These are phyloP conservation scores for Varanus komodoensis DNA, from an alignment of 2,113 vertebrate species.

Conservation along the genomic window DNA sequence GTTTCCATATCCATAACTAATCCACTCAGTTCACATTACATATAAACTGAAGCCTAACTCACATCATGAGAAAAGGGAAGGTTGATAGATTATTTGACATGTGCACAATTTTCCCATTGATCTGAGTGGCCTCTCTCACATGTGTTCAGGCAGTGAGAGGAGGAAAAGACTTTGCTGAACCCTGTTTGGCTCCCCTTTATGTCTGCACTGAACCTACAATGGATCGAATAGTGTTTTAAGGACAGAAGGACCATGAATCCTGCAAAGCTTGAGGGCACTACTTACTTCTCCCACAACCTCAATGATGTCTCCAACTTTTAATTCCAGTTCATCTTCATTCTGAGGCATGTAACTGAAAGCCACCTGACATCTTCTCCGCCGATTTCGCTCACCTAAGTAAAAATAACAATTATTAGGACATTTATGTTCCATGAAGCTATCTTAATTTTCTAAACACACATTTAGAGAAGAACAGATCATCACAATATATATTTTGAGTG, in stretches of 20 bases:
- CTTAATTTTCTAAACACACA: constrained; percentile 50
- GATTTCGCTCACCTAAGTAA: constrained; percentile 86
- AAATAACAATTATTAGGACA: not conserved
- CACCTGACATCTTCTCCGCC: constrained; percentile 93
- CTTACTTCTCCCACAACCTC: constrained; percentile 94
- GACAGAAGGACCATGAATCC: not conserved
- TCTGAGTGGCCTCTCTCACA: not conserved
- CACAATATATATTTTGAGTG: not conserved
- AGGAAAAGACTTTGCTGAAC: not conserved
- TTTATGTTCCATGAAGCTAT: constrained; percentile 47
- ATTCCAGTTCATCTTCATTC: constrained; percentile 95
- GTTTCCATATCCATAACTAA: not conserved
- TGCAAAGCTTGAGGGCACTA: not conserved
- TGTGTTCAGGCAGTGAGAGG: not conserved
- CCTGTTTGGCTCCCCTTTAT: not conserved
- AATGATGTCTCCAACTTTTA: constrained; percentile 97
- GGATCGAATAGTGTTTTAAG: not conserved
- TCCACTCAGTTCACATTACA: not conserved
- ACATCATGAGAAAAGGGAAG: not conserved
- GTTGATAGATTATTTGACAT: not conserved
- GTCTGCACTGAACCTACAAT: not conserved
- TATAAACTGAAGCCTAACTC: not conserved
- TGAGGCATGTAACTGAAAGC: constrained; percentile 97
- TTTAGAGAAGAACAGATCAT: constrained; percentile 45
- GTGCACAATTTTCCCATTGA: not conserved